These are phyloP conservation scores for Chloroclystis v-ata DNA, from an alignment of 2,888 invertebrate genomes.

Conservation along the genomic window DNA sequence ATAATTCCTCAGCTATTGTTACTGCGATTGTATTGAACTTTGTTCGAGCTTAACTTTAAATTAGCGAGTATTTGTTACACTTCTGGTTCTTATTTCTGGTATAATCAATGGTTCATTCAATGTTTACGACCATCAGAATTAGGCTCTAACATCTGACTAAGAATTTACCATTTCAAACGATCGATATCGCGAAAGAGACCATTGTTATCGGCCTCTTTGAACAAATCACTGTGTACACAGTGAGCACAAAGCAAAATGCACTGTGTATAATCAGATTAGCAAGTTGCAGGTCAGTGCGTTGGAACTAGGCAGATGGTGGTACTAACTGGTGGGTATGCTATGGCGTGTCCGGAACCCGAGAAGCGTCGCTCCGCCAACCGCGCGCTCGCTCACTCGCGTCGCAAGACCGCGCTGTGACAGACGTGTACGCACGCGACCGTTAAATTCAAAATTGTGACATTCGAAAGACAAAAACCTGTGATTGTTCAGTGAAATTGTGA, in stretches of 20 bases:
- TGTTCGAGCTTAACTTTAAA: slow-evolving; percentile 34
- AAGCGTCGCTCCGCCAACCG: slow-evolving; percentile 32
- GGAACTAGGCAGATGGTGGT: slow-evolving; percentile 47
- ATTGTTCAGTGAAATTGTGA: slow-evolving; percentile 24
- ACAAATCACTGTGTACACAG: slow-evolving; percentile 32
- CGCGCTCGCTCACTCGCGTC: slow-evolving; percentile 70
- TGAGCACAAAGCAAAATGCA: slow-evolving; percentile 46
- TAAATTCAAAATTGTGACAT: slow-evolving; percentile 53
- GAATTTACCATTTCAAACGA: slow-evolving; percentile 3
- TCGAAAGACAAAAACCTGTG: slow-evolving; percentile 33
- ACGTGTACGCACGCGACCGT: slow-evolving; percentile 56
- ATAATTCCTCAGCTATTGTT: slow-evolving; percentile 40
- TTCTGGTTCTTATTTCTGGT: slow-evolving; percentile 17
- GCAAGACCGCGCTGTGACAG: slow-evolving; percentile 47
- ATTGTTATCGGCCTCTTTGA: slow-evolving; percentile 31
- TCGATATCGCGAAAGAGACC: slow-evolving; percentile 15
- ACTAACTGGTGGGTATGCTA: slow-evolving; percentile 6
- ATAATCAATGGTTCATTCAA: slow-evolving; percentile 6
- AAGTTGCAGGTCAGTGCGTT: slow-evolving; percentile 58
- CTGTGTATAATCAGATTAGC: slow-evolving; percentile 66
- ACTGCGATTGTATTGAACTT: slow-evolving; percentile 30
- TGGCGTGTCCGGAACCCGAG: slow-evolving; percentile 30
- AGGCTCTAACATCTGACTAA: slow-evolving; percentile 2
- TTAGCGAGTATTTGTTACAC: slow-evolving; percentile 18
- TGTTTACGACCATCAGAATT: slow-evolving; percentile 4